These are phyloP conservation scores for Calonectris borealis DNA, from an alignment of 2,113 vertebrate species.

Conservation along the genomic window DNA sequence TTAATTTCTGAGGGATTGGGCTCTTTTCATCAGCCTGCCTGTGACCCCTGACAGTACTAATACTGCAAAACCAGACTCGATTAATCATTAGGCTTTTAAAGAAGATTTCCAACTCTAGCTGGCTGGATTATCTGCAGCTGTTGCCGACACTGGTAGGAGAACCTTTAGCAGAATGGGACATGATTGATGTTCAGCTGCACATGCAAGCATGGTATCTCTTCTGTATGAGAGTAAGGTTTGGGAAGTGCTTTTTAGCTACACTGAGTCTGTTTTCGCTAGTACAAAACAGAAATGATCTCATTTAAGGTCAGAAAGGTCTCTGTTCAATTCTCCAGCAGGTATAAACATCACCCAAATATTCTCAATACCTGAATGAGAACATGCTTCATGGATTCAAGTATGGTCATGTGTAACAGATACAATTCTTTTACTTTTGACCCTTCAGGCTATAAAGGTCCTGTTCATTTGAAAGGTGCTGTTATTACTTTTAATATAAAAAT, in stretches of 20 bases:
- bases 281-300: background rate
- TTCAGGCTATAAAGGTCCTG: background rate
- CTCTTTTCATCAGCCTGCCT: constrained; percentile 42
- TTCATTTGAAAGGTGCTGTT: background rate
- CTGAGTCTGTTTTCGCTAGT: background rate
- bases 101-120: constrained; percentile 32
- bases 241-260: background rate
- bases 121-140: constrained; percentile 12
- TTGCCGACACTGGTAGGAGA: background rate
- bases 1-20: constrained; percentile 48
- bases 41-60: constrained; percentile 18
- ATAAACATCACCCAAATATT: background rate
- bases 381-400: background rate
- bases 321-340: background rate
- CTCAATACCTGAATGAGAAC: background rate
- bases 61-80: constrained; percentile 23
- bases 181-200: background rate
- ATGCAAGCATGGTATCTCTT: background rate
- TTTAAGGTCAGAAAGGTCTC: background rate
- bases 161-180: background rate
- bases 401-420: background rate
- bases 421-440: background rate
- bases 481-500: background rate
- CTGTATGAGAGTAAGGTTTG: background rate
- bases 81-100: constrained; percentile 66